These are phyloP conservation scores for Poecilia velifera DNA, from an alignment of 2,797 vertebrate genomes.

Conservation along the genomic window DNA sequence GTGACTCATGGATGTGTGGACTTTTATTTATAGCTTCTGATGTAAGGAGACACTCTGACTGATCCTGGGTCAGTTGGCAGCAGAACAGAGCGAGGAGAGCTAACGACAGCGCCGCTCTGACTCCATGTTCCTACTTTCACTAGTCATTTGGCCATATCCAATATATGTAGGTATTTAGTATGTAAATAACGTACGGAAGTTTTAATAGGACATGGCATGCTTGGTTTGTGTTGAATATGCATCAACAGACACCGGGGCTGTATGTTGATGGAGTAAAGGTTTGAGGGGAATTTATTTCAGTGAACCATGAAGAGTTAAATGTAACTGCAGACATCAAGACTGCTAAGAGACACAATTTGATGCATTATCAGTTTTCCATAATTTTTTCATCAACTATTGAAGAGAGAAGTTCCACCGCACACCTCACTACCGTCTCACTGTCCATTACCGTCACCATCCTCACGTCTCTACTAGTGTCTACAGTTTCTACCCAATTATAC, in stretches of 20 bases:
- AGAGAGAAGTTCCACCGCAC: neutral
- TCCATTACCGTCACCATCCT: neutral
- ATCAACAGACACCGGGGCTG: neutral
- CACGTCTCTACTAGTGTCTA: neutral
- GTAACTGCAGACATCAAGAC: neutral
- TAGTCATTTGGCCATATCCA: neutral
- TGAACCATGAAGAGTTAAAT: neutral
- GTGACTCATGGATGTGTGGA: neutral
- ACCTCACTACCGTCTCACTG: neutral
- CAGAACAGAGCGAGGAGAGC: neutral
- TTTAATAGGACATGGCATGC: neutral
- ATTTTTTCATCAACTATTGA: neutral
- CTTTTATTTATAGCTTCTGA: constrained; percentile 7
- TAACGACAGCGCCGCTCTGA: neutral
- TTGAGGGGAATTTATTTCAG: neutral
- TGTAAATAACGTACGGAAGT: neutral
- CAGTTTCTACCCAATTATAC: neutral
- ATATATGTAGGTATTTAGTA: neutral
- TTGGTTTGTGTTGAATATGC: neutral
- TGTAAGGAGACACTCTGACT: constrained; percentile 1
- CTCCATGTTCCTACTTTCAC: neutral
- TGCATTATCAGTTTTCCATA: neutral
- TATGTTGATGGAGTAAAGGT: neutral
- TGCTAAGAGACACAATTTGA: neutral
- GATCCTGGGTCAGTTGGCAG: constrained; percentile 28